A percentile compares a stretch with the other conserved stretches of the same genome.
Evolutionary conservation across 2,113 vertebrate species (phyloP).

Genomic region (Antennarius striatus): DNA sequence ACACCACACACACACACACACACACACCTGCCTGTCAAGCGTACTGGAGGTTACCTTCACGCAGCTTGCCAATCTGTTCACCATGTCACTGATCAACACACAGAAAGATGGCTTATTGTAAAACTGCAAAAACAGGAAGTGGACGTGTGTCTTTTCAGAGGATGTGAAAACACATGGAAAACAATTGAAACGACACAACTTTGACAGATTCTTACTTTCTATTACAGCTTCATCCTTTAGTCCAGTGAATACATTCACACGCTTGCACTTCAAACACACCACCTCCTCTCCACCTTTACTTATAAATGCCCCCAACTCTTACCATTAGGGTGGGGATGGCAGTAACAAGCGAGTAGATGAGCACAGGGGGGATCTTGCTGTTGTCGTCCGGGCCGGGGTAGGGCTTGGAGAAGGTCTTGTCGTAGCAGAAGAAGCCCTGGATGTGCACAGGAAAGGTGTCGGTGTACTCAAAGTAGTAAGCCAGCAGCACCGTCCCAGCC

Average conservation of each 20-base stretch:
- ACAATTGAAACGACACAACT: neutral
- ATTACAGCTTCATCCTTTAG: no score
- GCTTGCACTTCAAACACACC: neutral
- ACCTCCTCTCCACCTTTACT: neutral
- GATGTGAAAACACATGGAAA: neutral
- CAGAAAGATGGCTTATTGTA: conserved; percentile 21
- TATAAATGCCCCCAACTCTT: conserved; percentile 49
- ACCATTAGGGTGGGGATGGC: conserved; percentile 89
- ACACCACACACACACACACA: conserved; percentile 11
- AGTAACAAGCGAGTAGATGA: conserved; percentile 88
- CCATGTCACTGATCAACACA: conserved; percentile 20
- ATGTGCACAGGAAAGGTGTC: conserved; percentile 91
- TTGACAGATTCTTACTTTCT: neutral
- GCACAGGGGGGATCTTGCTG: conserved; percentile 87
- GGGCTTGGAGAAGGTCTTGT: conserved; percentile 89
- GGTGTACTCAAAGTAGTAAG: conserved; percentile 94
- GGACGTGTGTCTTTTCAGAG: no score
- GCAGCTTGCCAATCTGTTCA: conserved; percentile 66
- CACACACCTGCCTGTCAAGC: conserved; percentile 25
- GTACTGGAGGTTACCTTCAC: conserved; percentile 36
- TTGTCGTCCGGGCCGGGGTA: conserved; percentile 88
- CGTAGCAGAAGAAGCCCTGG: conserved; percentile 94
- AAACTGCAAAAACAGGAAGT: conserved; percentile 8
- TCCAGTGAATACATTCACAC: neutral
- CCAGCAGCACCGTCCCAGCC: conserved; percentile 88